Evolutionary conservation across 2,797 vertebrate genomes (phyloP).

Genomic region (Hydrophis major): DNA sequence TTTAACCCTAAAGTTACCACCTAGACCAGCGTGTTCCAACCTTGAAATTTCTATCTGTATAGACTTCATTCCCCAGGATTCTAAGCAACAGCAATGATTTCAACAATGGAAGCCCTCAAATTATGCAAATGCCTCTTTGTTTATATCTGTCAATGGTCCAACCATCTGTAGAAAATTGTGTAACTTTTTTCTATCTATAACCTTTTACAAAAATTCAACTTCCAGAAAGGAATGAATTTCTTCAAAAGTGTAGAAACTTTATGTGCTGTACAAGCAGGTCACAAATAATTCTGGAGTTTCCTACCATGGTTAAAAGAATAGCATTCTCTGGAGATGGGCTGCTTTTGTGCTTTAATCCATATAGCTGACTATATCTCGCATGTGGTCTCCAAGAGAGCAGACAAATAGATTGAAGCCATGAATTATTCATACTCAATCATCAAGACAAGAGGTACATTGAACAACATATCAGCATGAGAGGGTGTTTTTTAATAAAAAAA

Average conservation of each 20-base stretch:
- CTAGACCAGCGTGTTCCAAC: not conserved
- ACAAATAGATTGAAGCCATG: not conserved
- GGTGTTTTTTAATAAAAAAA: not conserved
- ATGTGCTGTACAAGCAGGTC: not conserved
- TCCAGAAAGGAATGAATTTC: not conserved
- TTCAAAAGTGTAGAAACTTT: not conserved
- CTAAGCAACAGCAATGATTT: not conserved
- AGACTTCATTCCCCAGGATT: not conserved
- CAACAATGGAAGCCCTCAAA: constrained; percentile 7
- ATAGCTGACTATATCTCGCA: not conserved
- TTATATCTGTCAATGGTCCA: not conserved
- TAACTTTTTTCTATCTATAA: not conserved
- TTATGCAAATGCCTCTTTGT: not conserved
- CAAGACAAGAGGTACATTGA: not conserved
- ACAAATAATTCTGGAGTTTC: not conserved
- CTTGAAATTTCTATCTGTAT: not conserved
- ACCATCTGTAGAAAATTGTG: not conserved
- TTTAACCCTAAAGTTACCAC: not conserved
- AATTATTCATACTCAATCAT: not conserved
- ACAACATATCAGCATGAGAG: constrained; percentile 11
- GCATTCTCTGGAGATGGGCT: not conserved
- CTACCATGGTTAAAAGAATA: not conserved
- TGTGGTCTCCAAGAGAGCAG: constrained; percentile 6
- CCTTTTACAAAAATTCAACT: not conserved
- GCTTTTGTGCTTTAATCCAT: constrained; percentile 22